Base-by-base conservation (phyloP, 1,140 invertebrate genomes). In the Psilanteris sp. region DNA sequence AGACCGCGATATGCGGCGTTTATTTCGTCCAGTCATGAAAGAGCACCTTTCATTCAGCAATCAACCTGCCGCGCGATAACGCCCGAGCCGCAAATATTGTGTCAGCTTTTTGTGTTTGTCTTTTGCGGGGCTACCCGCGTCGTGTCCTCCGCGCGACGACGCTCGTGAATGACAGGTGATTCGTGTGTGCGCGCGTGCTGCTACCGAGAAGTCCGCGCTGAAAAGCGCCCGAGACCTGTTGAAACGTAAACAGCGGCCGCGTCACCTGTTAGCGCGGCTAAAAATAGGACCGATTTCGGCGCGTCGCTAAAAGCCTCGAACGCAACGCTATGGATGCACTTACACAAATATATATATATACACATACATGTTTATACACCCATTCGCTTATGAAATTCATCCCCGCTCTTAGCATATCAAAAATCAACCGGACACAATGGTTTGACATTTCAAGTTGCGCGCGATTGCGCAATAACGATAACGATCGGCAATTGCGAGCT, bases 21-120 rank as follows among this genome's bases (percentile, higher is more conserved):
- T 31, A 66, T 73, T 44, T 66, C 32, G 54, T 52, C 57, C 32
- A 57, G 39, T 48, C 48, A 68, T 83, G 83, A 86, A 86, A 82
- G 83, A 73, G 59, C 36, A 72, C 41, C 81, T 83, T 87, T 87
- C 81, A 59, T 73, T 64, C 62, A 43, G 66, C 61, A 85, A 83
- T 85, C 80, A 83, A 84, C 80, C 76, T 81, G 79, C 78, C 81
- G 74, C 78, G 85, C 85, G 84, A 83, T 79, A 73, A 37, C 57
- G 55, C 54, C 67, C 67, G n/a, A n/a, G n/a, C 62, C 66, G 79
- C 83, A 88, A 87, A 88, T 88, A 88, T 88, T 88, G 87, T 84
- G 81, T 67, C 82, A 78, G 79, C 79, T 79, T 78, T n/a, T n/a
- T 18, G 11, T 82, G 80, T 85, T 85, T 87, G 68, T 79, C 81